phyloP scores from a whole-genome alignment of 2,888 invertebrate species.

The Drosophila planitibia region DNA sequence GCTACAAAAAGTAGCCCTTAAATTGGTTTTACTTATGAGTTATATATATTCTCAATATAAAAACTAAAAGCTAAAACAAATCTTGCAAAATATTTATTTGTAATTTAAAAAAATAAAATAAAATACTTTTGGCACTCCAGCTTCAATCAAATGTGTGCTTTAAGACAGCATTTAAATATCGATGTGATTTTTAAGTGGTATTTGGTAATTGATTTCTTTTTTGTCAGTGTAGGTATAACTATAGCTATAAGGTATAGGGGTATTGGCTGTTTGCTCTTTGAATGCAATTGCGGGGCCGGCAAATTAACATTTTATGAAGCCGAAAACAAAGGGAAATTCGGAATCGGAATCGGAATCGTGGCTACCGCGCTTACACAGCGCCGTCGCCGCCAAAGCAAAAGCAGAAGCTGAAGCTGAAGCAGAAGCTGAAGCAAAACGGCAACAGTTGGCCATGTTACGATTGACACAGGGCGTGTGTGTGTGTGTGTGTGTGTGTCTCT shows the following conservation, averaged over 20 bases:
- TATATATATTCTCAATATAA: neutral
- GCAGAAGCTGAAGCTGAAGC: neutral
- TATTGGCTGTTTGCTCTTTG: slow-evolving; percentile 50
- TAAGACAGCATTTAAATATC: neutral
- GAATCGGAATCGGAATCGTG: slow-evolving; percentile 75
- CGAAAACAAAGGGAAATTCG: slow-evolving; percentile 79
- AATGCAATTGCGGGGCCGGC: slow-evolving; percentile 77
- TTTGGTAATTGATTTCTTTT: neutral
- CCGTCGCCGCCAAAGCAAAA: slow-evolving; percentile 48
- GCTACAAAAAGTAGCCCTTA: neutral
- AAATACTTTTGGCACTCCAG: neutral
- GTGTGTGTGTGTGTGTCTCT: neutral
- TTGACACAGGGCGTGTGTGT: slow-evolving; percentile 3
- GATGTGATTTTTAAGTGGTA: neutral
- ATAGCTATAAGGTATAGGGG: slow-evolving; percentile 19
- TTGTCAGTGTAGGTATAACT: slow-evolving; percentile 6
- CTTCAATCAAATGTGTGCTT: neutral
- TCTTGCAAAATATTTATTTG: neutral
- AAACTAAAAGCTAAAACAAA: too few species aligned
- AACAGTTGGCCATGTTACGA: slow-evolving; percentile 41
- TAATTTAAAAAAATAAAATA: neutral
- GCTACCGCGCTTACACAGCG: slow-evolving; percentile 83
- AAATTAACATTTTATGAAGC: slow-evolving; percentile 80
- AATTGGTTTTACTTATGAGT: neutral
- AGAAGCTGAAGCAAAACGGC: slow-evolving; percentile 10